These are phyloP conservation scores for Portunus trituberculatus DNA, from an alignment of 1,140 invertebrate species.

Conservation along the genomic window DNA sequence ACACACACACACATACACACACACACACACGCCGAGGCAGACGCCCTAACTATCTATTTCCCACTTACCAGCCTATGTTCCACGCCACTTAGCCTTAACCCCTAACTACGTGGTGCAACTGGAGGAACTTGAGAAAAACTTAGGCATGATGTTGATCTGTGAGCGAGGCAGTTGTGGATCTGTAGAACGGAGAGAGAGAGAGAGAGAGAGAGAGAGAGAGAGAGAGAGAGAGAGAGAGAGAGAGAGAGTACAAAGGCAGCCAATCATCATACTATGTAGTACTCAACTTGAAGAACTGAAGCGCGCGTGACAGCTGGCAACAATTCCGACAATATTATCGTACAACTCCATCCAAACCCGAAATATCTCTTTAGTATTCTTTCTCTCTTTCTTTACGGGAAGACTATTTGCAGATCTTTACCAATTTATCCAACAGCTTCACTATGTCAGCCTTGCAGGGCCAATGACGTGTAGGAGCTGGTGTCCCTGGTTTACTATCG, in stretches of 20 bases:
- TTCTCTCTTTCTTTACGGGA: too few relatives aligned
- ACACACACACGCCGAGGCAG: neutral
- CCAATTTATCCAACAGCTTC: too few relatives aligned
- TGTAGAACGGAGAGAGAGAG: neutral
- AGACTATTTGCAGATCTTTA: too few relatives aligned
- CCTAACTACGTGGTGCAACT: neutral
- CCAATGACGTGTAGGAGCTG: too few relatives aligned
- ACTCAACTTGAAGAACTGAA: too few relatives aligned
- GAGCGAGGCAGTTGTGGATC: neutral
- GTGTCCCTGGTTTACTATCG: too few relatives aligned
- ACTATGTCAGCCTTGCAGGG: too few relatives aligned
- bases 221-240: slow-evolving; percentile 20
- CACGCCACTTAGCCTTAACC: neutral
- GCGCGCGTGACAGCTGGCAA: too few relatives aligned
- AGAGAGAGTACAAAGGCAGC: neutral
- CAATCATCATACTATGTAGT: too few relatives aligned
- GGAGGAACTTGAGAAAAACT: neutral
- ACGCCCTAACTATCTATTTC: neutral
- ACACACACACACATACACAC: neutral
- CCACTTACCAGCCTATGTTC: neutral
- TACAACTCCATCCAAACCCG: too few relatives aligned
- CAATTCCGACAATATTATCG: too few relatives aligned
- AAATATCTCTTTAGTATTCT: too few relatives aligned
- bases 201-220: slow-evolving; percentile 18
- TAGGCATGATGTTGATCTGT: neutral